Percentiles rank a stretch among this genome's conserved stretches.
Evolutionary conservation across 2,113 vertebrate species (phyloP).

Genomic region (Nothoprocta pentlandii): DNA sequence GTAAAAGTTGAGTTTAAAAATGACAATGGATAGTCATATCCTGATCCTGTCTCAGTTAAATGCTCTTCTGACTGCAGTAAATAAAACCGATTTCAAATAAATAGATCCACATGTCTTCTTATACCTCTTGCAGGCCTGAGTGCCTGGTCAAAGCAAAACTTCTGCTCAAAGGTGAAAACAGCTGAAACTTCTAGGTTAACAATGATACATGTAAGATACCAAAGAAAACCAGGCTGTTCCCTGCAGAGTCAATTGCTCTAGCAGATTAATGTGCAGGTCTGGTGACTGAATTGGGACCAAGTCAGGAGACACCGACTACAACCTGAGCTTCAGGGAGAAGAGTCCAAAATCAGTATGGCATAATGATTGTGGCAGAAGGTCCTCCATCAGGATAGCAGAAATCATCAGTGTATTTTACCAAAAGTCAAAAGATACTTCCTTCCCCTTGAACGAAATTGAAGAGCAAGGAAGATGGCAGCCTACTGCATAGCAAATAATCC

Average conservation of each 20-base stretch:
- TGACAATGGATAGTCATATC: background rate
- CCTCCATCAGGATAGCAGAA: background rate
- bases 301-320: background rate
- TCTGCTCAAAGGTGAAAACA: background rate
- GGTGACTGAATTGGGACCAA: background rate
- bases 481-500: background rate
- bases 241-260: background rate
- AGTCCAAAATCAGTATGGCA: background rate
- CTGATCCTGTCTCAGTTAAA: background rate
- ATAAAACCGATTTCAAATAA: background rate
- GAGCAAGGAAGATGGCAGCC: background rate
- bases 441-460: background rate
- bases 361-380: background rate
- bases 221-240: background rate
- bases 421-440: background rate
- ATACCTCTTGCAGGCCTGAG: background rate
- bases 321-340: background rate
- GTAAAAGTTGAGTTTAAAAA: background rate
- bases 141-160: background rate
- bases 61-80: background rate
- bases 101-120: background rate
- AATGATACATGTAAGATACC: background rate
- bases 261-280: background rate
- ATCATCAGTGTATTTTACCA: background rate
- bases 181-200: background rate